Evolutionary conservation across 1,140 invertebrate species (phyloP).

Genomic region (Macrotrachela quadricornifera): DNA sequence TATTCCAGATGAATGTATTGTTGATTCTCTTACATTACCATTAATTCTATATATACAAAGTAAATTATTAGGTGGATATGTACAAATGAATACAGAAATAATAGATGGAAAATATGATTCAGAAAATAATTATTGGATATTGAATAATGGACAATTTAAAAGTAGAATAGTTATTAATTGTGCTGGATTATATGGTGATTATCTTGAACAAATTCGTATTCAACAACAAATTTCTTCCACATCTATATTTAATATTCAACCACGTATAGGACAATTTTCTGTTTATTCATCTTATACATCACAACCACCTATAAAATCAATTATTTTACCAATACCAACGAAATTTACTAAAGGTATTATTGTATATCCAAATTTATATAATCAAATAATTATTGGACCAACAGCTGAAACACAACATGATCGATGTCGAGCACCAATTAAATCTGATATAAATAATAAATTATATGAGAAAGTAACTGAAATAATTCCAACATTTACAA

Average conservation of each 20-base stretch:
- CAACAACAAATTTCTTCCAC: neutral
- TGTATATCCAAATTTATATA: constrained; percentile 16
- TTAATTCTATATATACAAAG: constrained; percentile 7
- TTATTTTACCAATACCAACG: constrained; percentile 17
- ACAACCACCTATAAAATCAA: constrained; percentile 13
- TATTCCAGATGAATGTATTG: constrained; percentile 15
- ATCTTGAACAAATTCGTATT: constrained; percentile 12
- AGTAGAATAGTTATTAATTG: constrained; percentile 15
- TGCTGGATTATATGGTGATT: constrained; percentile 18
- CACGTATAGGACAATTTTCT: constrained; percentile 17
- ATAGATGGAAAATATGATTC: neutral
- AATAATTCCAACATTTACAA: constrained; percentile 9
- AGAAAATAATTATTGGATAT: neutral
- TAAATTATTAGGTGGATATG: constrained; percentile 5
- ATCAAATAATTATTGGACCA: constrained; percentile 14
- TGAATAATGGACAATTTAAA: constrained; percentile 8
- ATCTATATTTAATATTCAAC: constrained; percentile 13
- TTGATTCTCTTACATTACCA: constrained; percentile 15
- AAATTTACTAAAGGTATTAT: constrained; percentile 16
- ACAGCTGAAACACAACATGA: constrained; percentile 13
- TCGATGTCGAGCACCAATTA: constrained; percentile 1
- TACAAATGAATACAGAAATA: too few species aligned
- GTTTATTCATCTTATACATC: constrained; percentile 11
- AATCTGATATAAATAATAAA: constrained; percentile 4
- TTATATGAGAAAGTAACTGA: constrained; percentile 1